These are phyloP conservation scores for Diorhabda carinulata DNA, from an alignment of 1,140 invertebrate genomes.

Conservation along the genomic window DNA sequence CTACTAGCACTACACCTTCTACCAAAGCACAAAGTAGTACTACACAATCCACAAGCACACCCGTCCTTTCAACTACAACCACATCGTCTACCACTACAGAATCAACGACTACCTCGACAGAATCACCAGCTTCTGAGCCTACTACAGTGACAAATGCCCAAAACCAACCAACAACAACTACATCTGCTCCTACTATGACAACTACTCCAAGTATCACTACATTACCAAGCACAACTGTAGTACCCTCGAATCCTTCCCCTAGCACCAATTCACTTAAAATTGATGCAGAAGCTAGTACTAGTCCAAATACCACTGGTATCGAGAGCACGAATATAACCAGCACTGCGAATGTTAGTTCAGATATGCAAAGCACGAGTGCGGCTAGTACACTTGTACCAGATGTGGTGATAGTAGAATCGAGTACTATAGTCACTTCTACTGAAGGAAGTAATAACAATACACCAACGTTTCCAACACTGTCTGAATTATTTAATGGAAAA, in stretches of 20 bases:
- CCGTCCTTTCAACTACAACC: conserved; percentile 14
- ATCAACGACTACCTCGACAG: conserved; percentile 25
- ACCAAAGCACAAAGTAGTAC: conserved; percentile 5
- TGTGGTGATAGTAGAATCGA: conserved; percentile 16
- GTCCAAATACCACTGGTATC: conserved; percentile 17
- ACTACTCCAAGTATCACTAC: conserved; percentile 29
- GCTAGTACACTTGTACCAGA: conserved; percentile 13
- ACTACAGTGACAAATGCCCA: too few species aligned
- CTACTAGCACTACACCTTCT: conserved; percentile 18
- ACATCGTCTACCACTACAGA: conserved; percentile 25
- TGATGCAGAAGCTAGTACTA: conserved; percentile 10
- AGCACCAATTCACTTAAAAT: too few species aligned
- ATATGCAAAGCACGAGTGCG: background rate
- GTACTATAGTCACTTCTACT: conserved; percentile 23
- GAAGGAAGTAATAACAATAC: conserved; percentile 21
- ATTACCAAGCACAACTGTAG: background rate
- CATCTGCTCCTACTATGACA: too few species aligned
- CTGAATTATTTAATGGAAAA: conserved; percentile 37
- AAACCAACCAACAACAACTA: too few species aligned
- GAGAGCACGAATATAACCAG: conserved; percentile 16
- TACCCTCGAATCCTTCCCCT: too few species aligned
- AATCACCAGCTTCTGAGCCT: too few species aligned
- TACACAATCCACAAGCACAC: conserved; percentile 4
- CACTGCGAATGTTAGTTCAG: conserved; percentile 5
- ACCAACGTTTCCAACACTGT: conserved; percentile 30